Conservation (phyloP, 2,888 invertebrate species). For the Brenthis ino region DNA sequence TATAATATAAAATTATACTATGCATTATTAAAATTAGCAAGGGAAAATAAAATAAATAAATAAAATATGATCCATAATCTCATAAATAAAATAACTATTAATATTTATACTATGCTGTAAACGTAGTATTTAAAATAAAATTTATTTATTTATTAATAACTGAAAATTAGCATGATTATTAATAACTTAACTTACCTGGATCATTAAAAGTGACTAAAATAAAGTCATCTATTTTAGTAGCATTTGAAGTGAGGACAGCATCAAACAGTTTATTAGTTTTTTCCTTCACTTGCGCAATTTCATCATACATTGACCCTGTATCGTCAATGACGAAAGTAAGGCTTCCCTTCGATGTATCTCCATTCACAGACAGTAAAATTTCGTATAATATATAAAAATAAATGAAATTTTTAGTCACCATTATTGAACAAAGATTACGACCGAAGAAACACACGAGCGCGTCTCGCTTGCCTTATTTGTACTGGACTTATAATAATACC, state of each 20-base stretch:
- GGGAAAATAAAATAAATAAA: too few species aligned
- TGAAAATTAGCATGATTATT: background rate
- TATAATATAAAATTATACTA: too few species aligned
- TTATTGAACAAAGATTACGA: background rate
- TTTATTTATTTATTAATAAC: background rate
- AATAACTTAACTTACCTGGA: conserved; percentile 52
- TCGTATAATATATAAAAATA: conserved; percentile 2
- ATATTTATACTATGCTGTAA: too few species aligned
- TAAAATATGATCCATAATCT: too few species aligned
- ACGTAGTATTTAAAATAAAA: too few species aligned
- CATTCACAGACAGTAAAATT: conserved; percentile 24
- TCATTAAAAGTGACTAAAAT: conserved; percentile 66
- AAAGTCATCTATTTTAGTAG: conserved; percentile 60
- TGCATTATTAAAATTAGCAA: too few species aligned
- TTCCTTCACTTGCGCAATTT: conserved; percentile 55
- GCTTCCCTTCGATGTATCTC: conserved; percentile 51
- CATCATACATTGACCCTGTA: conserved; percentile 59
- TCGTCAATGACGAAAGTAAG: conserved; percentile 65
- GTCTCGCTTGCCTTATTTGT: too few species aligned
- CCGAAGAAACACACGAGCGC: too few species aligned
- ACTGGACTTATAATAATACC: too few species aligned
- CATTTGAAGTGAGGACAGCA: conserved; percentile 51
- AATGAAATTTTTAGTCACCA: background rate
- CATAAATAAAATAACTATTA: too few species aligned
- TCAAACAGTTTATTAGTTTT: conserved; percentile 57